phyloP scores from a whole-genome alignment of 2,797 vertebrate species.

The Pyrocephalus nanus region DNA sequence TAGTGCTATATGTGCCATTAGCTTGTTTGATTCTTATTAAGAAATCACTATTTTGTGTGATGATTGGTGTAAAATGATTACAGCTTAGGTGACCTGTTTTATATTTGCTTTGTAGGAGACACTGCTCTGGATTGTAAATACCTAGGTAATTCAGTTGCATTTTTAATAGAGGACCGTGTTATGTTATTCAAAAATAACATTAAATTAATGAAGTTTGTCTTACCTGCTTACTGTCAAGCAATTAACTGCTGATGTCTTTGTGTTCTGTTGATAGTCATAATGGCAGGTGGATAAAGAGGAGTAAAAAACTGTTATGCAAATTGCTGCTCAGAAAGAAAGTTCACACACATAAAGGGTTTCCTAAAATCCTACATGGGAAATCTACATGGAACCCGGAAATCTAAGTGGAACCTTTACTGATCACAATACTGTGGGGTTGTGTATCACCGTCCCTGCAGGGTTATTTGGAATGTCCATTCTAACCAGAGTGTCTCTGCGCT shows the following conservation, averaged over 20 bases:
- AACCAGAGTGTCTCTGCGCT: neutral
- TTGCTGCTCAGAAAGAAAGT: neutral
- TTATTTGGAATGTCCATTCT: neutral
- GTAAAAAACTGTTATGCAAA: neutral
- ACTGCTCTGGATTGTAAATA: neutral
- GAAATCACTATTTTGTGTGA: neutral
- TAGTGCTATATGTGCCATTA: neutral
- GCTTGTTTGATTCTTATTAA: neutral
- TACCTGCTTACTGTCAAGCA: neutral
- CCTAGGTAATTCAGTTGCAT: neutral
- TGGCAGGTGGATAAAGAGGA: neutral
- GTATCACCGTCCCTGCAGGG: accelerated
- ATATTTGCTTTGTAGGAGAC: neutral
- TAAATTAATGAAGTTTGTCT: neutral
- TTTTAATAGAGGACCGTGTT: neutral
- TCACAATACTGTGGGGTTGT: accelerated
- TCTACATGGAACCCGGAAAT: neutral
- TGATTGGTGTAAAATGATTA: neutral
- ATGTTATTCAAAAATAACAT: neutral
- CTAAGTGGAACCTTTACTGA: neutral
- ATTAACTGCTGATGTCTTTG: neutral
- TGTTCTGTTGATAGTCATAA: neutral
- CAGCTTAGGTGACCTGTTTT: neutral
- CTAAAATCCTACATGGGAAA: neutral
- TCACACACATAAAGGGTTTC: neutral